Base-by-base conservation (phyloP, 64 coral and sea anemone genomes). In the Platygyra sinensis region DNA sequence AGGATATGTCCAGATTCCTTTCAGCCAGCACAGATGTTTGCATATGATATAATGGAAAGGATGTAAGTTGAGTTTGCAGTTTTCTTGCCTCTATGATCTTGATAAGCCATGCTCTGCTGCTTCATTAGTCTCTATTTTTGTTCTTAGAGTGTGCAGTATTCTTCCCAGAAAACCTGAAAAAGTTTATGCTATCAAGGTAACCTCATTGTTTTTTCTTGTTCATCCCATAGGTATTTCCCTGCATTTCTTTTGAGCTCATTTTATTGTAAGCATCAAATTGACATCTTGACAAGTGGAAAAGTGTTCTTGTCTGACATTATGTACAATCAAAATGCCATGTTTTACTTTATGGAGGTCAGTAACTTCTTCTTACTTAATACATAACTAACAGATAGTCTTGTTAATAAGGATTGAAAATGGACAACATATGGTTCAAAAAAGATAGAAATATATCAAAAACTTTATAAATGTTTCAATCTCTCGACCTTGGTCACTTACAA, bases 301-400 rank as follows among this genome's bases (percentile, higher is more conserved):
- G 91, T 99, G 30, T 99, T 99, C 75, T 89, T 99, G 3, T 94
- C 94, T 52, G 97, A 99, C 49, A 89, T 99, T 80, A 69, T 99
- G 28, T 95, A 95, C 77, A 99, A 99, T 95, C 87, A 99, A 84
- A 92, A 95, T 80, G 94, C 94, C 27, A 94, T 99, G 97, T 99
- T 99, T 86, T 96, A 99, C 67, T 99, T 99, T 38, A 99, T 99
- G 97, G 97, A 99, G 91, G 97, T 99, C 72, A 75, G 90, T 55
- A 19, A 18, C 18, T 19, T 38, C 20, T 82, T 82, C 12, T 82
- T 20, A 27, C 9, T n/a, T n/a, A n/a, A n/a, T n/a, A n/a, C n/a
- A n/a, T n/a, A n/a, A n/a, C n/a, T n/a, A n/a, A n/a, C n/a, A n/a
- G n/a, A n/a, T n/a, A n/a, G n/a, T n/a, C n/a, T n/a, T n/a, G n/a